Base-by-base conservation (phyloP, 2,113 vertebrate genomes). In the Chlorodrepanis virens region DNA sequence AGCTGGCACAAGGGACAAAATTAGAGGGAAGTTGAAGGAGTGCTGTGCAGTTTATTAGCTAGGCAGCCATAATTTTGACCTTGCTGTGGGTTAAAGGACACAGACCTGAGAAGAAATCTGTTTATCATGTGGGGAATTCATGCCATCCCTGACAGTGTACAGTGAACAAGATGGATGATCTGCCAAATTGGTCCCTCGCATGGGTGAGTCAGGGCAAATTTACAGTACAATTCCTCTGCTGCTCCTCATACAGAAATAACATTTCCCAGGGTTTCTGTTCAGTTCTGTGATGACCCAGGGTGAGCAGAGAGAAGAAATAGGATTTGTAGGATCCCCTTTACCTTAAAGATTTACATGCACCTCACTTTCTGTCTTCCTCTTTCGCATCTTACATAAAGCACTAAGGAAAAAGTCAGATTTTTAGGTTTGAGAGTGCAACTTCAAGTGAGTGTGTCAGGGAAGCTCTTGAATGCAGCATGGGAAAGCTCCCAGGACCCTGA, bases 101-200 rank as follows among this genome's bases (percentile, higher is more conserved):
- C 94, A 93, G 96, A 98, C 97, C 97, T 96, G 96, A 97, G 93
- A 95, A 98, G 97, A 97, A 98, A 97, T 98, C 97, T 98, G 98
- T 98, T 98, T 97, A 98, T 98, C 98, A 98, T 95, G 97, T 93
- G 63, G 96, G 97, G 97, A 96, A 97, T 97, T 95, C 96, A 44
- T 97, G 98, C 95, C 97, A 92, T 97, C 98, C 97, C 95, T 98
- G 98, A 98, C 98, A 98, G 97, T 91, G 77, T 94, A 91, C 96
- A 90, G 97, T 98, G 98, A 98, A 72, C 97, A 98, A 98, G 98
- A 98, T 97, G 97, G 98, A 98, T 98, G 98, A 97, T 83, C 97
- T 98, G 98, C 98, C 98, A 98, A 71, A 94, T 77, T 91, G 93
- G 97, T 96, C 97, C 97, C 95, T 98, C 95, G 98, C 98, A 95